phyloP scores from a whole-genome alignment of 2,113 vertebrate species.

The Herpetotheres cachinnans region DNA sequence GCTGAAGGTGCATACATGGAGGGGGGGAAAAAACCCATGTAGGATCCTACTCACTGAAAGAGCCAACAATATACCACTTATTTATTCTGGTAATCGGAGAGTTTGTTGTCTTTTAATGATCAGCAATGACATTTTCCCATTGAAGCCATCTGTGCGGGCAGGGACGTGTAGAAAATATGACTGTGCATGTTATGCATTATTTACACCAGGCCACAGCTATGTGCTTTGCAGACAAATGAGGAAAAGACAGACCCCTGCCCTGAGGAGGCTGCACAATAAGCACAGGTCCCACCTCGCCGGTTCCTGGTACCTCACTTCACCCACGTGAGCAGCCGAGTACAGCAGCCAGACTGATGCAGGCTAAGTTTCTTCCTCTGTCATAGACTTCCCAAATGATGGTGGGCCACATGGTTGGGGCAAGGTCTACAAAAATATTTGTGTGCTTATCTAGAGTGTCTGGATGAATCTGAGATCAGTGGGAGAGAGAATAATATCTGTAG shows the following conservation, averaged over 20 bases:
- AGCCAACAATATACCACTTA: neutral
- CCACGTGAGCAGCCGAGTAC: rapidly evolving
- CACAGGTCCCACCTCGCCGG: neutral
- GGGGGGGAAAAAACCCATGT: neutral
- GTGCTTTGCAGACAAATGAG: conserved; percentile 32
- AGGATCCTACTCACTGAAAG: neutral
- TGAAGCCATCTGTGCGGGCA: neutral
- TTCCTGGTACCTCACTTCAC: neutral
- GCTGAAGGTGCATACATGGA: conserved; percentile 33
- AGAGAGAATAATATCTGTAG: neutral
- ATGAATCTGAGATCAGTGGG: neutral
- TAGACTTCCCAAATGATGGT: neutral
- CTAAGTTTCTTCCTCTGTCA: neutral
- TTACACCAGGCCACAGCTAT: conserved; percentile 28
- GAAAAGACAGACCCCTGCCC: neutral
- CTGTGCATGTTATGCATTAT: conserved; percentile 54
- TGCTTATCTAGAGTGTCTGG: neutral
- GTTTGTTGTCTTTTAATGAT: conserved; percentile 16
- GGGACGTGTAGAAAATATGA: conserved; percentile 9
- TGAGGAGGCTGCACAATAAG: neutral
- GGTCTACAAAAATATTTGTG: neutral
- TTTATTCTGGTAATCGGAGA: neutral
- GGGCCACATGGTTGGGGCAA: neutral
- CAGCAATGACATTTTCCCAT: conserved; percentile 2
- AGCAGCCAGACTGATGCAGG: neutral